These are phyloP conservation scores for Cydia pomonella DNA, from an alignment of 1,140 invertebrate species.

Conservation along the genomic window DNA sequence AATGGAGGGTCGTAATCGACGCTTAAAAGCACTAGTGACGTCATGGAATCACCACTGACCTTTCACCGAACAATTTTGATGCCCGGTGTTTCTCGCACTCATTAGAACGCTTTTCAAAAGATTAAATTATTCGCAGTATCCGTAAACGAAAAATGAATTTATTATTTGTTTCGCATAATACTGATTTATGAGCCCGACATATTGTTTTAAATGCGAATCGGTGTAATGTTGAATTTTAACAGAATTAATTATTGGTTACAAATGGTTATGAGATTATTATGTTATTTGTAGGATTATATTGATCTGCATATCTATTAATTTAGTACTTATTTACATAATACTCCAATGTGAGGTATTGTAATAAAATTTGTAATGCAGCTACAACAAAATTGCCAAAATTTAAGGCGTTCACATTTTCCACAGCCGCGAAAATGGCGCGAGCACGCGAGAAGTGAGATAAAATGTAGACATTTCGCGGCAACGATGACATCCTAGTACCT, in stretches of 20 bases:
- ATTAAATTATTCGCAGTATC: neutral
- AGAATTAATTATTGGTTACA: conserved; percentile 7
- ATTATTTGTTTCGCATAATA: conserved; percentile 5
- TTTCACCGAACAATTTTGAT: conserved; percentile 40
- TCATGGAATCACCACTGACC: conserved; percentile 39
- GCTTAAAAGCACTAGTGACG: conserved; percentile 48
- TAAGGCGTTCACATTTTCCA: conserved; percentile 35
- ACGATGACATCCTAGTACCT: conserved; percentile 40
- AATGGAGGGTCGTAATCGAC: conserved; percentile 54
- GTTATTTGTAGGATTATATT: neutral
- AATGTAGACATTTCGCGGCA: conserved; percentile 51
- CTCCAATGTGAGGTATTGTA: neutral
- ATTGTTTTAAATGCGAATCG: conserved; percentile 27
- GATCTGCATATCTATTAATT: neutral
- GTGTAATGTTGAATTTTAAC: conserved; percentile 21
- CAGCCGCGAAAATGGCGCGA: conserved; percentile 23
- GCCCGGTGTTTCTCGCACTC: conserved; percentile 42
- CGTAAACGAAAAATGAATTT: conserved; percentile 10
- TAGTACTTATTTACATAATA: neutral
- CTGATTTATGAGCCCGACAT: conserved; percentile 12
- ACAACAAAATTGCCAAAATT: conserved; percentile 38
- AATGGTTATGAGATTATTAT: conserved; percentile 14
- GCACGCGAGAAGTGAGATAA: conserved; percentile 43
- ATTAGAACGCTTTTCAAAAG: conserved; percentile 40
- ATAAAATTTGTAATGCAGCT: conserved; percentile 6